Percentiles rank a stretch among this genome's conserved stretches.
Conservation (phyloP, 2,113 vertebrate genomes). For the Phasianus colchicus region DNA sequence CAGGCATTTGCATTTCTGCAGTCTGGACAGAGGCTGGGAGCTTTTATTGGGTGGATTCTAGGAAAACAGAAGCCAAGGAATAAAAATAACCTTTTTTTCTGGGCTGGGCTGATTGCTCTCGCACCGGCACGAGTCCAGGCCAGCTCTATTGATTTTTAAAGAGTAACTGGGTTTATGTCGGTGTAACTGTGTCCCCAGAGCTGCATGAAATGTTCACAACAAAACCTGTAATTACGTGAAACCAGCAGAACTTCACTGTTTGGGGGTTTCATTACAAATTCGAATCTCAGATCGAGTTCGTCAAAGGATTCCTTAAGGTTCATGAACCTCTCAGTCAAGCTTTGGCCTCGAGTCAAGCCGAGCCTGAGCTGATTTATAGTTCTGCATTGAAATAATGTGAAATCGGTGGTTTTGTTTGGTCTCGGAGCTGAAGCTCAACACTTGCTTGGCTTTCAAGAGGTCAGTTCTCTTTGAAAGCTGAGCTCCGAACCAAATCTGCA, state of each 20-base stretch:
- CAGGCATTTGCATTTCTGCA: constrained; percentile 40
- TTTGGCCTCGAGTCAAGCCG: constrained; percentile 64
- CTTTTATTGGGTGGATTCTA: constrained; percentile 53
- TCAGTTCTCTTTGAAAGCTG: constrained; percentile 40
- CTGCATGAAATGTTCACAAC: constrained; percentile 57
- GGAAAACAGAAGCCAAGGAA: constrained; percentile 66
- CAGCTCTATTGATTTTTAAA: constrained; percentile 38
- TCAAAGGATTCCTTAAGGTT: constrained; percentile 74
- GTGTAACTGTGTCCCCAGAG: constrained; percentile 50
- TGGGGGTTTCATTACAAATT: constrained; percentile 60
- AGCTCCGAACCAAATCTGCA: constrained; percentile 13
- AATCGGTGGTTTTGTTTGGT: constrained; percentile 62
- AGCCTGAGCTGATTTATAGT: constrained; percentile 66
- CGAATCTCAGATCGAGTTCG: constrained; percentile 51
- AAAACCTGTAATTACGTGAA: constrained; percentile 54
- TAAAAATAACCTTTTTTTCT: constrained; percentile 67
- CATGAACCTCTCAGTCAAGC: constrained; percentile 73
- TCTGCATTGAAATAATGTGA: constrained; percentile 66
- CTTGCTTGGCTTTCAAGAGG: constrained; percentile 45
- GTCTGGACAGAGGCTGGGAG: constrained; percentile 44
- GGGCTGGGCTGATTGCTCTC: constrained; percentile 48
- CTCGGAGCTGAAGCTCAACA: constrained; percentile 25
- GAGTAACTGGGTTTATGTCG: constrained; percentile 42
- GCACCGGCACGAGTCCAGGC: constrained; percentile 40
- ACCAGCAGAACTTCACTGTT: constrained; percentile 40